Evolutionary conservation across 1,140 invertebrate genomes (phyloP), one percentile per base, ranked within the genome.

Genomic region (Listronotus oregonensis): DNA sequence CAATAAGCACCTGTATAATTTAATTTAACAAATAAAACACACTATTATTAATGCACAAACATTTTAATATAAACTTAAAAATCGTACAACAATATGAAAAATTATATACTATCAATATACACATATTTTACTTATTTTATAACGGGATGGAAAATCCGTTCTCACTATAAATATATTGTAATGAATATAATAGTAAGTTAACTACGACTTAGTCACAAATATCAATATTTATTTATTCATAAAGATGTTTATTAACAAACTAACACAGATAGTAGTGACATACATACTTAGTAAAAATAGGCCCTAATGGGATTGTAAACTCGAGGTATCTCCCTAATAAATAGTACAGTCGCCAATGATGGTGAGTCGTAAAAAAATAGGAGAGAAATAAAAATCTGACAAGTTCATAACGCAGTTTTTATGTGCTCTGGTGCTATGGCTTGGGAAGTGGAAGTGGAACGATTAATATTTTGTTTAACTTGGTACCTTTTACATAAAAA

Each of bases 1-100:
- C n/a, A n/a, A n/a, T n/a, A n/a, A n/a, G n/a, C n/a, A n/a, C n/a
- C n/a, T n/a, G n/a, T n/a, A n/a, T n/a, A n/a, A n/a, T n/a, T n/a
- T n/a, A n/a, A n/a, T n/a, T n/a, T 27, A 59, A 9, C 17, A 37
- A 59, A 55, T 37, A 67, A 66, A 69, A 69, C 37, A 46, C 52
- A 32, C 17, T n/a, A 6, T 63, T 65, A 69, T 74, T 75, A 83
- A 82, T 87, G 85, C 85, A 88, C 85, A 87, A 86, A 87, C 83
- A 86, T 87, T 89, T 89, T 88, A 89, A 89, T 89, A 88, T 87
- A 88, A 89, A 88, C 86, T 89, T 89, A 89, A 89, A 89, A 89
- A 89, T 88, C 84, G 86, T 88, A 89, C 85, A 87, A 87, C 85
- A 87, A 86, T 87, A 87, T 87, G 85, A 88, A 88, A 87, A 87